Evolutionary conservation across 2,888 invertebrate genomes (phyloP), one percentile per base, ranked within the genome.

Genomic region (Drosophila anomelani): DNA sequence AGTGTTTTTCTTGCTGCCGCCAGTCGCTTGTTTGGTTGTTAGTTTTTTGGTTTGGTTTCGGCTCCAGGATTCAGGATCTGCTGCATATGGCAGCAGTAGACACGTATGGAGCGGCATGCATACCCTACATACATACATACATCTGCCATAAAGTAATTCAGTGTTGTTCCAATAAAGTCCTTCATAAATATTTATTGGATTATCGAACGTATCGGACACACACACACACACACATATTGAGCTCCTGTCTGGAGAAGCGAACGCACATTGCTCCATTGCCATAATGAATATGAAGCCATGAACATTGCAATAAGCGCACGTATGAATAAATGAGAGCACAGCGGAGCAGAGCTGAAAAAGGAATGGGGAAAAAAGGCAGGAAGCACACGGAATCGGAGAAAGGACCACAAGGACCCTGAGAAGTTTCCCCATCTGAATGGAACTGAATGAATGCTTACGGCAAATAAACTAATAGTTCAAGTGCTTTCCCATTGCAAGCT

Each of bases 131-230:
- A 54, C 66, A 68, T 66, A 54, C 66, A 68, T 53, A 69, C 49
- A 64, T 64, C 69, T 68, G 68, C 72, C 75, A 81, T 80, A 80
- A 89, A 85, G 86, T 89, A 89, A 86, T 89, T 86, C 89, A 85
- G 88, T 88, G 89, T 89, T 86, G 85, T 82, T 88, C 87, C 86
- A 89, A 86, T 88, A 86, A 90, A 85, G 87, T 86, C 78, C 86
- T 86, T 90, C 88, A 90, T 90, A 88, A 90, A 89, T 89, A 89
- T 90, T 90, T 87, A 89, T 89, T 89, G 88, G 85, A 82, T 90
- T 89, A 89, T 86, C 77, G 81, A 78, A 76, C 77, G 75, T 62
- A 84, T 79, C 77, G 79, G 67, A 76, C 74, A 61, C 58, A 73
- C 77, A 68, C 66, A 58, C 36, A 5, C 41, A 43, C 20, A 53